A percentile compares a stretch with the other conserved stretches of the same genome.
phyloP scores from a whole-genome alignment of 2,888 invertebrate species.

The Sphecodes monilicornis region DNA sequence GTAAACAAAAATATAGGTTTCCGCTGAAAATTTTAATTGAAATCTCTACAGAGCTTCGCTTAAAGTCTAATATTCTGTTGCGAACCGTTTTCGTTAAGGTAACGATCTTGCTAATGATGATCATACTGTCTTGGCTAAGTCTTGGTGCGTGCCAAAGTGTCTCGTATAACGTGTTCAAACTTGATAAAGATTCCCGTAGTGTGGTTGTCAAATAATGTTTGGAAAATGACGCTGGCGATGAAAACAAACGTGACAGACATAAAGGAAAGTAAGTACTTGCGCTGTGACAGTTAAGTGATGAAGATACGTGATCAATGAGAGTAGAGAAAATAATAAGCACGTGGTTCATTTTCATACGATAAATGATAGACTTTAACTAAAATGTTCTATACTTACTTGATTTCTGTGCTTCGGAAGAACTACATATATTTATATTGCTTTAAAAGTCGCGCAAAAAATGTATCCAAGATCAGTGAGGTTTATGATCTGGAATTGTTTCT shows the following conservation, averaged over 20 bases:
- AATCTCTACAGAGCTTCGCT: no score
- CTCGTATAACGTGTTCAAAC: conserved; percentile 8
- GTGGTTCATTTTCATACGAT: no score
- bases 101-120: conserved; percentile 25
- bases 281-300: not conserved
- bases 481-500: not conserved
- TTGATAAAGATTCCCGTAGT: not conserved
- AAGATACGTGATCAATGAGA: not conserved
- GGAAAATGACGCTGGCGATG: not conserved
- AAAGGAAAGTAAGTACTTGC: not conserved
- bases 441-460: not conserved
- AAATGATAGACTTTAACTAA: not conserved
- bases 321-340: not conserved
- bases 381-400: not conserved
- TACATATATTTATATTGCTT: no score
- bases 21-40: no score
- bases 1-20: no score
- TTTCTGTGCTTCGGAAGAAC: not conserved
- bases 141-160: conserved; percentile 2
- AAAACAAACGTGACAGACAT: not conserved
- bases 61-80: conserved; percentile 67
- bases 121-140: conserved; percentile 18
- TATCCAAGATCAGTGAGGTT: not conserved
- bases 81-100: conserved; percentile 29
- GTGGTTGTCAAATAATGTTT: not conserved